These are phyloP conservation scores for Cephalopachus bancanus DNA, from an alignment of 2,797 vertebrate species.

Conservation along the genomic window DNA sequence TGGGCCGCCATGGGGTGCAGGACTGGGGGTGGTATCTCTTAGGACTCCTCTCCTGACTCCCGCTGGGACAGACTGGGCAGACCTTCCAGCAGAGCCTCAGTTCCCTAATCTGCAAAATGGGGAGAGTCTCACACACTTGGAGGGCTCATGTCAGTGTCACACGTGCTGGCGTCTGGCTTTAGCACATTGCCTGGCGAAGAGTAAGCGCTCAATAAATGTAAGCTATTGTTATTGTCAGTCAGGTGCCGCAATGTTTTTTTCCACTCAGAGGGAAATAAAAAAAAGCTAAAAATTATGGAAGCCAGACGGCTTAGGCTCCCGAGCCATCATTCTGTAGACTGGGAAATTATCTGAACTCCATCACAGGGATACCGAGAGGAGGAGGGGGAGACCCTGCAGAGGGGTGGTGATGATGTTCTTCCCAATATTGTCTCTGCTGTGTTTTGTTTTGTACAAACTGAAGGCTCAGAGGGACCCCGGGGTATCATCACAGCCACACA, in stretches of 20 bases:
- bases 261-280: background rate
- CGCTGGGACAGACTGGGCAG: background rate
- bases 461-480: background rate
- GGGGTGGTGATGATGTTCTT: fast-evolving
- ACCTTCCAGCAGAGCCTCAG: background rate
- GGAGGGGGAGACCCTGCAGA: background rate
- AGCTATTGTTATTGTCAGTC: slow-evolving; percentile 32
- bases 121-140: fast-evolving
- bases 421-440: too few relatives aligned
- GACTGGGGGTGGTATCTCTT: background rate
- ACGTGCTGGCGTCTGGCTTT: background rate
- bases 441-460: background rate
- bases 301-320: background rate
- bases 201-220: background rate
- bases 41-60: background rate
- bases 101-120: background rate
- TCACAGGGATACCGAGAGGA: background rate
- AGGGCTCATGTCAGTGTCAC: background rate
- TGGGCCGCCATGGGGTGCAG: background rate
- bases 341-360: slow-evolving; percentile 26
- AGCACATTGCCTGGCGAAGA: background rate
- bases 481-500: background rate
- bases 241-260: background rate
- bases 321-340: background rate
- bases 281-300: slow-evolving; percentile 50